Evolutionary conservation across 2,888 invertebrate genomes (phyloP), one percentile per base, ranked within the genome.

Genomic region (Rhabditoides inermis): DNA sequence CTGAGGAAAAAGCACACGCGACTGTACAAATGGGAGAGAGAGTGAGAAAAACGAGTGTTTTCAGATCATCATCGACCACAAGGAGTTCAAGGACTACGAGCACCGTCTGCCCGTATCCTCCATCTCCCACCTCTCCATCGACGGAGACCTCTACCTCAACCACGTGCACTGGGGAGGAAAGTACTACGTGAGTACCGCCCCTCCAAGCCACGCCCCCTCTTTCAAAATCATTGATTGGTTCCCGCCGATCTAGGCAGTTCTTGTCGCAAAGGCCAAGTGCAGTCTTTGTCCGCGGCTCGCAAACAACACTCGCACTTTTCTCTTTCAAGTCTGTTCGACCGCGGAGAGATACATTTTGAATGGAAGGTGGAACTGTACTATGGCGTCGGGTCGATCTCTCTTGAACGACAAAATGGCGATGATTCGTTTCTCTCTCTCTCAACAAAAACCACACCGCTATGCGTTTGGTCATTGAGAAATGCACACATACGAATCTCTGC

Each of bases 131-230:
- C 54, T 69, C 48, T 69, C 67, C 32, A 67, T 69, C 50, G 68
- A 65, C 47, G 69, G 69, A 7, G 67, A 66, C 32, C 60, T 69
- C 39, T 53, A 60, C 23, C 59, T 69, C 51, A 63, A 68, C 45
- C 66, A 64, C 51, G 66, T 66, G 40, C 65, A 63, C 48, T 69
- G 69, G 69, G 69, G 67, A 51, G 69, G 69, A 50, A 66, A 67
- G 56, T 69, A 69, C 50, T 69, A 69, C 42, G 68, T 68, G 37
- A 55, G 65, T 54, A 20, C 18, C 41, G 41, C 41, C 22, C 26
- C 26, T 41, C 41, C 25, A 41, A 20, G 6, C 5, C 6, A 5
- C n/a, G n/a, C n/a, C n/a, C n/a, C n/a, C n/a, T n/a, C n/a, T n/a
- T n/a, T n/a, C n/a, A n/a, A n/a, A n/a, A n/a, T n/a, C n/a, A n/a